phyloP scores from a whole-genome alignment of 2,113 vertebrate genomes.

The Oryctolagus cuniculus region mOryCun1.1 NC_091440.1:12122001-12122500 shows the following conservation, averaged over 20 bases:
- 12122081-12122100: conserved; percentile 60
- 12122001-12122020: not conserved
- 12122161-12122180: conserved; percentile 68
- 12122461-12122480: conserved; percentile 6
- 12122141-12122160: conserved; percentile 74
- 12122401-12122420: conserved; percentile 48
- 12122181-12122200: conserved; percentile 57
- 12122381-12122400: not conserved
- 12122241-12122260: conserved; percentile 24
- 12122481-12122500: not conserved
- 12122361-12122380: not conserved
- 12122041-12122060: conserved; percentile 78
- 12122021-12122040: conserved; percentile 37
- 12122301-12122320: not conserved
- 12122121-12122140: conserved; percentile 59
- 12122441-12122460: not conserved
- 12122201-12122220: conserved; percentile 36
- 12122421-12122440: not conserved
- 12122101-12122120: conserved; percentile 57
- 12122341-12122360: not conserved
- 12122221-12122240: not conserved
- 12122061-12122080: conserved; percentile 75
- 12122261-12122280: conserved; percentile 54
- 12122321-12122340: not conserved
- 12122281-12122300: not conserved